phyloP scores from a whole-genome alignment of 2,888 invertebrate species.

The Ectobius pallidus region DNA sequence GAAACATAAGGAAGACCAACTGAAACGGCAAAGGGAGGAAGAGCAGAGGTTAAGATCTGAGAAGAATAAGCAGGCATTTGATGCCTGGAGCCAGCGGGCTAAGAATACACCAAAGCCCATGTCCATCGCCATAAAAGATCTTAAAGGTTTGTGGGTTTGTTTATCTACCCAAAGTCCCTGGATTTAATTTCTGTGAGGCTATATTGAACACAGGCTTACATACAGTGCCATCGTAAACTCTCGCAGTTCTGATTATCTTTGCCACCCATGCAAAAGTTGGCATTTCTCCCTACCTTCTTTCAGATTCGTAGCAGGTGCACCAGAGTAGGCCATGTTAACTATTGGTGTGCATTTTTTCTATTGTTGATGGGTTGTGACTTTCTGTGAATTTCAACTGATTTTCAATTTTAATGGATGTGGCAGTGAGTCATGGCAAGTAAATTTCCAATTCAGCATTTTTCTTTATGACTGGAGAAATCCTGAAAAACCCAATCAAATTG shows the following conservation, averaged over 20 bases:
- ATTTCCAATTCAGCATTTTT: no score
- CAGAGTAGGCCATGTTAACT: no score
- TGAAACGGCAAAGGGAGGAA: not conserved
- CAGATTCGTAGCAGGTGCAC: no score
- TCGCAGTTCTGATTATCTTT: not conserved
- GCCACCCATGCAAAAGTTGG: not conserved
- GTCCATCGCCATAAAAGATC: not conserved
- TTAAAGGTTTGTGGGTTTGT: not conserved
- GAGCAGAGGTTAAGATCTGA: not conserved
- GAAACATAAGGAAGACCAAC: not conserved
- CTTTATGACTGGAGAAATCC: no score
- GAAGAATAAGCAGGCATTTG: not conserved
- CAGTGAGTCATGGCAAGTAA: no score
- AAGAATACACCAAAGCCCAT: not conserved
- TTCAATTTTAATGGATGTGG: no score
- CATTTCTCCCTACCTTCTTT: no score
- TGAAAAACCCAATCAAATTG: no score
- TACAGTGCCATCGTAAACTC: no score
- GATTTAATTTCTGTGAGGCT: no score
- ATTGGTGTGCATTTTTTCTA: not conserved
- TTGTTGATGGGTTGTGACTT: not conserved
- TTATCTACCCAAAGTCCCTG: not conserved
- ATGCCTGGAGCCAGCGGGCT: not conserved
- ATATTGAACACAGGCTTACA: no score
- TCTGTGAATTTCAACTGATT: not conserved